Percentiles rank a stretch among this genome's conserved stretches.
Conservation (phyloP, 2,113 vertebrate species). For the Plecotus auritus region DNA sequence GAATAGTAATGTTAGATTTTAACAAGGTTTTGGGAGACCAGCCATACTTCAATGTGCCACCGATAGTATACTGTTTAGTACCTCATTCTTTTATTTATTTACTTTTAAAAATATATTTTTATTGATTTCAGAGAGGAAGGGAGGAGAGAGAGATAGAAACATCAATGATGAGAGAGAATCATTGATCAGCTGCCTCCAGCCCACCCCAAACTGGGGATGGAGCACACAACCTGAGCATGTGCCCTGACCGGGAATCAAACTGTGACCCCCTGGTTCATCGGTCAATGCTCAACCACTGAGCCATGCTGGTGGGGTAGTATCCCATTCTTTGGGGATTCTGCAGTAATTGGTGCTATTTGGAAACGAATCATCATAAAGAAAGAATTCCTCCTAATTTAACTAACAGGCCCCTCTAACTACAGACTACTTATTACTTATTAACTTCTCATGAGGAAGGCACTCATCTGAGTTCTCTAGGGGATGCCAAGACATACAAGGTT, state of each 20-base stretch:
- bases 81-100: background rate
- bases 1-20: constrained; percentile 49
- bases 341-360: constrained; percentile 8
- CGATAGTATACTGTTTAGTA: background rate
- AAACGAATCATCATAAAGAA: background rate
- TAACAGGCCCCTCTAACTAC: background rate
- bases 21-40: constrained; percentile 14
- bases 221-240: too few relatives aligned
- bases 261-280: too few relatives aligned
- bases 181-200: too few relatives aligned
- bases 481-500: background rate
- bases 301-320: background rate
- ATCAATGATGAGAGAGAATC: too few relatives aligned
- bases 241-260: too few relatives aligned
- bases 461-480: background rate
- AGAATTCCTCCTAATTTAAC: constrained; percentile 42
- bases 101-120: too few relatives aligned
- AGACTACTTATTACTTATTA: background rate
- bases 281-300: too few relatives aligned
- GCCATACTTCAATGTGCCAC: constrained; percentile 3
- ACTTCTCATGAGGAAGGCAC: constrained; percentile 7
- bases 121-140: too few relatives aligned
- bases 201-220: too few relatives aligned
- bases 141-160: too few relatives aligned
- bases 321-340: background rate